Conservation (phyloP, 2,113 vertebrate species). For the Coracopsis vasa region DNA sequence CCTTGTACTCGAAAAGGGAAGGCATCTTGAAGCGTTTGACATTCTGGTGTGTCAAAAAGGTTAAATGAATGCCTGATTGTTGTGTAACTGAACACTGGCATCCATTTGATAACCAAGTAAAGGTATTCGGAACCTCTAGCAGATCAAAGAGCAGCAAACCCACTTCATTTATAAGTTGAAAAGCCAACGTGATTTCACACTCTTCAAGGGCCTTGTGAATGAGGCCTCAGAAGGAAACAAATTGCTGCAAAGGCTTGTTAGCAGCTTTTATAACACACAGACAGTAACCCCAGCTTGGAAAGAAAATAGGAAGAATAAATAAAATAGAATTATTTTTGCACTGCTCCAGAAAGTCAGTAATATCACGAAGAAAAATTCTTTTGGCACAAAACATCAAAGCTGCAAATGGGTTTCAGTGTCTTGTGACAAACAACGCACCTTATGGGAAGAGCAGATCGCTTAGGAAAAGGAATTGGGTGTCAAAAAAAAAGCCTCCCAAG, state of each 20-base stretch:
- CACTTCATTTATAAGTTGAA: background rate
- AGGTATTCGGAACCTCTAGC: background rate
- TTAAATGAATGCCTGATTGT: slow-evolving; percentile 6
- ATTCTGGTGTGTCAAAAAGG: background rate
- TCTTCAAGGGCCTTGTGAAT: background rate
- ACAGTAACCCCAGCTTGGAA: background rate
- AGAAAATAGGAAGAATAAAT: slow-evolving; percentile 4
- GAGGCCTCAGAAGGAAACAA: background rate
- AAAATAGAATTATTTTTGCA: background rate
- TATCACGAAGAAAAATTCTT: background rate
- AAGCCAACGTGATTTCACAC: background rate
- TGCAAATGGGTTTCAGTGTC: background rate
- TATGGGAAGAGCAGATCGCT: background rate
- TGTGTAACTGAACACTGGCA: background rate
- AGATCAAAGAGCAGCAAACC: background rate
- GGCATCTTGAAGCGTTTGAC: background rate
- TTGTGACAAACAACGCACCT: background rate
- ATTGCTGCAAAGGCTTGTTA: background rate
- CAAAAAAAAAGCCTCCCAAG: background rate
- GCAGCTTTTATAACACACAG: background rate
- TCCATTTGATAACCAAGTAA: background rate
- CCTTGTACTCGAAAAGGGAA: background rate
- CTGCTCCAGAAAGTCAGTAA: background rate
- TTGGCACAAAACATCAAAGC: background rate
- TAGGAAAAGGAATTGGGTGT: background rate